Base-by-base conservation (phyloP, 1,140 invertebrate genomes). In the Drosophila serrata region DNA sequence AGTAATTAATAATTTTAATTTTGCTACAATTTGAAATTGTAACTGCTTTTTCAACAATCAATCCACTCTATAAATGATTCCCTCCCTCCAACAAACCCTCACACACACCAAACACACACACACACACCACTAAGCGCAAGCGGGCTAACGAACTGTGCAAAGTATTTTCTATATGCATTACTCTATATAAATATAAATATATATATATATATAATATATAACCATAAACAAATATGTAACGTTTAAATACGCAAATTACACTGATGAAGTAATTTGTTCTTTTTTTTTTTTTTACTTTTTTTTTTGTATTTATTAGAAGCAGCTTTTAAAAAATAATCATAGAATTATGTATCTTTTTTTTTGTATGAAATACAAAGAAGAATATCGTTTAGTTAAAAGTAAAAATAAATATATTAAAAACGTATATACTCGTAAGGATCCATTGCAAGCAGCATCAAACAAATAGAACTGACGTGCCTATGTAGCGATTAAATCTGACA, bases 391-490 rank as follows among this genome's bases (percentile, higher is more conserved):
- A 63, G 40, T 74, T 48, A 45, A 46, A 62, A 15, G 37, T 8
- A 27, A 12, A 43, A 19, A 27, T 37, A 59, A 13, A 40, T 55
- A 56, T 74, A 64, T 75, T 40, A 56, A 56, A 53, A 70, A 8
- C 45, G 39, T 56, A 43, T 46, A 43, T 73, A 75, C n/a, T 59
- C 22, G n/a, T 76, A 76, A 76, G 74, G 48, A 76, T 76, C 73
- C 74, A 76, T 67, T 76, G 61, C 51, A 82, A 70, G 75, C 43
- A 61, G 63, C 72, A 82, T 81, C 79, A 81, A 53, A 81, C 79
- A 86, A 86, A 86, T 86, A 86, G 82, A 86, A 86, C 82, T 86
- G 82, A 86, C 82, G 82, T 86, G 82, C 82, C 82, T 86, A 86
- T 86, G 82, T 86, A 86, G 82, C 82, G 82, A 86, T 86, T 79